Conservation (phyloP, 2,113 vertebrate species). For the Blennius ocellaris region DNA sequence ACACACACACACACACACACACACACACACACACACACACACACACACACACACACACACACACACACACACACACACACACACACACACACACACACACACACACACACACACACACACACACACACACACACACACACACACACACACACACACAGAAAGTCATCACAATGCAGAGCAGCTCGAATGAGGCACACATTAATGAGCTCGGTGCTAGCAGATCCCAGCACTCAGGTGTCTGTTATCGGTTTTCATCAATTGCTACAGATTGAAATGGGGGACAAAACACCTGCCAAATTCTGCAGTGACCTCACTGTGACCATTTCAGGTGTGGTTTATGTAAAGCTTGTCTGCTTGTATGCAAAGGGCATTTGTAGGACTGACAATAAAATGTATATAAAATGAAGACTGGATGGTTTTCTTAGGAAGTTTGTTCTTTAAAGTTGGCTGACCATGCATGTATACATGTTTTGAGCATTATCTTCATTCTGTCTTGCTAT, state of each 20-base stretch:
- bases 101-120: too few species aligned
- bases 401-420: slow-evolving; percentile 6
- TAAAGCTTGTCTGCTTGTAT: neutral
- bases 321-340: slow-evolving; percentile 7
- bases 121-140: too few species aligned
- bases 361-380: neutral
- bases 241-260: slow-evolving; percentile 54
- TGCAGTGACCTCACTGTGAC: slow-evolving; percentile 50
- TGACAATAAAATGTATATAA: slow-evolving; percentile 15
- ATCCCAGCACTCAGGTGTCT: slow-evolving; percentile 53
- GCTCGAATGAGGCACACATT: slow-evolving; percentile 42
- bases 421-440: slow-evolving; percentile 1
- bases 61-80: neutral
- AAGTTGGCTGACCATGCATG: neutral
- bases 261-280: slow-evolving; percentile 39
- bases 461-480: neutral
- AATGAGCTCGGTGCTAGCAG: slow-evolving; percentile 46
- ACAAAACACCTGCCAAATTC: slow-evolving; percentile 54
- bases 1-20: neutral
- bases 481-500: slow-evolving; percentile 8
- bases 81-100: neutral
- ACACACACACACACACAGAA: slow-evolving; percentile 10
- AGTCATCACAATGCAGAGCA: slow-evolving; percentile 26
- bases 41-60: neutral
- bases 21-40: neutral